Evolutionary conservation across 2,888 invertebrate species (phyloP).

Genomic region (Cheilosia scutellata): DNA sequence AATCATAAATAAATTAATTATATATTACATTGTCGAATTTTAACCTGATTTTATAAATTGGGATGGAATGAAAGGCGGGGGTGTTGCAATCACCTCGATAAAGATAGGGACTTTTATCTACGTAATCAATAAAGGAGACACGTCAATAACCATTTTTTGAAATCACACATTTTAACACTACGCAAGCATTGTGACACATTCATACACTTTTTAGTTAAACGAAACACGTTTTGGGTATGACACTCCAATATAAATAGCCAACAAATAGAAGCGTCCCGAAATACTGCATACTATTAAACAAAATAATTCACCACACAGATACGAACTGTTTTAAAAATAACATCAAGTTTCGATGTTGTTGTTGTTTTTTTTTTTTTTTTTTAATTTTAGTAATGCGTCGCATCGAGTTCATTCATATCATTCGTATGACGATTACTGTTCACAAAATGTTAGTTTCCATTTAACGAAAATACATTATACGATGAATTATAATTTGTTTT

Average conservation of each 20-base stretch:
- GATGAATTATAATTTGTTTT: background rate
- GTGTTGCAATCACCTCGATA: background rate
- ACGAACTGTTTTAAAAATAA: conserved; percentile 56
- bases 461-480: background rate
- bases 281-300: conserved; percentile 42
- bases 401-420: conserved; percentile 34
- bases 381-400: conserved; percentile 41
- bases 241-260: conserved; percentile 57
- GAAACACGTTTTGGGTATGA: conserved; percentile 49
- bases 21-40: too few relatives aligned
- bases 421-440: conserved; percentile 18
- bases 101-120: background rate
- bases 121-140: background rate
- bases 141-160: background rate
- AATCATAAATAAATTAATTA: too few relatives aligned
- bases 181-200: background rate
- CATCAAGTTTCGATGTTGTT: conserved; percentile 40
- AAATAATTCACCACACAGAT: conserved; percentile 35
- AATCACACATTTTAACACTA: background rate
- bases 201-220: conserved; percentile 36
- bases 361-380: conserved; percentile 14
- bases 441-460: background rate
- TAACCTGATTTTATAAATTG: too few relatives aligned
- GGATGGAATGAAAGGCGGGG: too few relatives aligned
- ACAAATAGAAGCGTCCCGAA: conserved; percentile 35